Conservation (phyloP, 2,797 vertebrate species). For the Falco columbarius region DNA sequence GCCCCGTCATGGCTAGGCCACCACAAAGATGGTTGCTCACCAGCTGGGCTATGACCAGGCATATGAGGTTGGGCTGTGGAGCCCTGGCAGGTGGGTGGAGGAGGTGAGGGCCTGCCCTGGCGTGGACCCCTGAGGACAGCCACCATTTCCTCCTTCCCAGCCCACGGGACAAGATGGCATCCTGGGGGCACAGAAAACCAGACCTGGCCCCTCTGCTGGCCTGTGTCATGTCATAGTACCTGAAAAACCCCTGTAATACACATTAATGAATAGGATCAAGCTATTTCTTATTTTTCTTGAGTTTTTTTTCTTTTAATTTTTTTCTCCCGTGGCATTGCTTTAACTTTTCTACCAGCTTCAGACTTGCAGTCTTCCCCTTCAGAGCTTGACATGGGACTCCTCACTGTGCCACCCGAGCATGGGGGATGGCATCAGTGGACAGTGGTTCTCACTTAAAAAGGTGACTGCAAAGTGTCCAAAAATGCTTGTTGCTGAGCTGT, state of each 20-base stretch:
- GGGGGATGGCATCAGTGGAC: background rate
- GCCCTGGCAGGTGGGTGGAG: background rate
- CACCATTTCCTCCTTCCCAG: background rate
- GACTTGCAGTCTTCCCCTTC: background rate
- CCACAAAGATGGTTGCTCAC: background rate
- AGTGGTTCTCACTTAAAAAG: background rate
- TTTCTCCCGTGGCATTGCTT: background rate
- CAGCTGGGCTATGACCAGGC: accelerated
- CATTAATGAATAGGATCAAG: background rate
- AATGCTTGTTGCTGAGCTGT: background rate
- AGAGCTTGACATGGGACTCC: background rate
- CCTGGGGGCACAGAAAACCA: background rate
- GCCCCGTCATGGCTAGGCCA: background rate
- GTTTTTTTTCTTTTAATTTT: background rate
- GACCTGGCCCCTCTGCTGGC: background rate
- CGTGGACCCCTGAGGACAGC: background rate
- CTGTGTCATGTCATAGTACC: background rate
- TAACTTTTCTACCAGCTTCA: background rate
- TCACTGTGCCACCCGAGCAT: accelerated
- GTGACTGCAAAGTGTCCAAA: accelerated
- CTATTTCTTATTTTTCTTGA: background rate
- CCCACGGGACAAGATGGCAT: background rate
- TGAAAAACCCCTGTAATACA: background rate
- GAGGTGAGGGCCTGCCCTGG: background rate
- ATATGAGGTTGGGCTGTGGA: accelerated